A percentile compares a stretch with the other conserved stretches of the same genome.
phyloP scores from a whole-genome alignment of 2,113 vertebrate genomes.

The Phalacrocorax carbo region DNA sequence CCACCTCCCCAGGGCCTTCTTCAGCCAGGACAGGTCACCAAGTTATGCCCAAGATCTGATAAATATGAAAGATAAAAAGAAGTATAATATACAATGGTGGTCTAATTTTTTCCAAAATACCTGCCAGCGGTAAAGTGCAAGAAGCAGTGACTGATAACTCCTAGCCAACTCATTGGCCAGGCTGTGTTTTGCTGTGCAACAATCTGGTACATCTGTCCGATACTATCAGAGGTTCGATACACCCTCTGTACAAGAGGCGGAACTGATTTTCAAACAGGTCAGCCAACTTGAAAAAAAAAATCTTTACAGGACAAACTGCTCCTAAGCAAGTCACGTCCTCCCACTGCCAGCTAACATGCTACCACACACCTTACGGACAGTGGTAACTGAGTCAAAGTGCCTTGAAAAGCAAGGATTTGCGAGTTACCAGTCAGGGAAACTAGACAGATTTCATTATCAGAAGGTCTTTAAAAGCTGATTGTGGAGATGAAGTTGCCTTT shows the following conservation, averaged over 20 bases:
- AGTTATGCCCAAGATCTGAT: not conserved
- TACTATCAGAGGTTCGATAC: not conserved
- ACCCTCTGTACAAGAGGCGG: not conserved
- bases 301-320: not conserved
- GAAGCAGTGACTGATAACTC: not conserved
- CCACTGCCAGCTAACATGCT: not conserved
- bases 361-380: not conserved
- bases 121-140: not conserved
- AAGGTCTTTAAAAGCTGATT: not conserved
- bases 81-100: not conserved
- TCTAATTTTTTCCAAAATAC: constrained; percentile 32
- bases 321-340: not conserved
- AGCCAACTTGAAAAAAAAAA: not conserved
- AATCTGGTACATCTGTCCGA: constrained; percentile 16
- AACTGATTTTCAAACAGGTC: constrained; percentile 30
- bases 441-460: not conserved
- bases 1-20: not conserved
- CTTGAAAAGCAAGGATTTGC: not conserved
- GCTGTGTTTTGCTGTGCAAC: not conserved
- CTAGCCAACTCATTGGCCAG: not conserved
- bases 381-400: not conserved
- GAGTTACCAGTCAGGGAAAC: not conserved
- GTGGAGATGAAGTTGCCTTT: not conserved
- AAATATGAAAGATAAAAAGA: not conserved
- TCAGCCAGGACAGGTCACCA: not conserved